Percentiles rank a stretch among this genome's conserved stretches.
phyloP scores from a whole-genome alignment of 1,140 invertebrate species.

The Drosophila subobscura region DNA sequence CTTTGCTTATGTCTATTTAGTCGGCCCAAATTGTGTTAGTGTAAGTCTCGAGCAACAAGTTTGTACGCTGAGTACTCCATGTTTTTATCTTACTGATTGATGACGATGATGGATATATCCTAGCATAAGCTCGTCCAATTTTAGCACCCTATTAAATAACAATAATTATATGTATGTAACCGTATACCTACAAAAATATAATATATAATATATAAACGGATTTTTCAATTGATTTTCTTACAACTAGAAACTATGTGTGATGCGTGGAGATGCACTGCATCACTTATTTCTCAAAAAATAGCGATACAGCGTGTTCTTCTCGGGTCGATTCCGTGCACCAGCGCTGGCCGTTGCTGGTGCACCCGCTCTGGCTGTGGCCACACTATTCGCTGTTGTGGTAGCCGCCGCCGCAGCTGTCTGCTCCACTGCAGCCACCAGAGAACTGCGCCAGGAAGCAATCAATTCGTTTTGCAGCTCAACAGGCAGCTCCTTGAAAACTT shows the following conservation, averaged over 20 bases:
- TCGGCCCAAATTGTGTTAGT: too few relatives aligned
- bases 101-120: constrained; percentile 2
- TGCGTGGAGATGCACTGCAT: constrained; percentile 37
- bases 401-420: constrained; percentile 33
- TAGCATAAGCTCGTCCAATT: constrained; percentile 23
- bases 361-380: constrained; percentile 19
- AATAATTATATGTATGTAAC: constrained; percentile 24
- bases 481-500: constrained; percentile 87
- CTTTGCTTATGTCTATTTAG: not conserved
- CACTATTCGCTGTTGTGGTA: constrained; percentile 9
- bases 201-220: constrained; percentile 30
- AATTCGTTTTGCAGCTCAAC: constrained; percentile 86
- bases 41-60: constrained; percentile 4
- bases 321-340: constrained; percentile 54
- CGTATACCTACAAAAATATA: constrained; percentile 68
- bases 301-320: constrained; percentile 85
- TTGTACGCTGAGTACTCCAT: constrained; percentile 24
- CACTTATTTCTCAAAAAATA: constrained; percentile 87
- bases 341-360: constrained; percentile 26
- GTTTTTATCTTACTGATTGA: not conserved
- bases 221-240: constrained; percentile 30
- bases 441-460: constrained; percentile 86
- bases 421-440: constrained; percentile 72
- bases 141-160: not conserved
- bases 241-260: constrained; percentile 27